Evolutionary conservation across 2,797 vertebrate genomes (phyloP).

Genomic region (Taeniopygia guttata): DNA sequence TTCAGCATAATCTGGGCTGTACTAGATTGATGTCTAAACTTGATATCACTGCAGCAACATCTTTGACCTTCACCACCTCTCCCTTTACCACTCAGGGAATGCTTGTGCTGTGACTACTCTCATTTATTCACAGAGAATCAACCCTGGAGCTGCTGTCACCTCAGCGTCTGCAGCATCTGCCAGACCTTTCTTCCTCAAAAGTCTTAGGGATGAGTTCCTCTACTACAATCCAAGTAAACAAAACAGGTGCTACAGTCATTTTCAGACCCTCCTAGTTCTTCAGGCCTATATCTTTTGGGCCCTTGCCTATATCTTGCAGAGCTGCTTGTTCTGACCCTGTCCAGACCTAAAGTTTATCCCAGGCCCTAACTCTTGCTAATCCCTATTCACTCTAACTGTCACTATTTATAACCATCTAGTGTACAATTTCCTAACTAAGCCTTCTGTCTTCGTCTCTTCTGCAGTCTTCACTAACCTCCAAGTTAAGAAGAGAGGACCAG

Average conservation of each 20-base stretch:
- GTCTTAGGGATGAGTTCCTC: not conserved
- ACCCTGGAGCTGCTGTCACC: not conserved
- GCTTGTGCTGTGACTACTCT: not conserved
- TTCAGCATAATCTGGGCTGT: not conserved
- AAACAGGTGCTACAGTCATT: not conserved
- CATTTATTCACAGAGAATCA: not conserved
- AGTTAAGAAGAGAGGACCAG: not conserved
- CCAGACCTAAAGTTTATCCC: not conserved
- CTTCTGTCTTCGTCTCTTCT: not conserved
- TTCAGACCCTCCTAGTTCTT: not conserved
- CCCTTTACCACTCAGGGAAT: not conserved
- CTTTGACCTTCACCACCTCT: not conserved
- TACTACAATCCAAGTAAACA: not conserved
- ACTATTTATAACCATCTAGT: not conserved
- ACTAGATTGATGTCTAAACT: not conserved
- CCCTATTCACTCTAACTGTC: not conserved
- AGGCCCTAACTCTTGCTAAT: not conserved
- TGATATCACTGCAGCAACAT: not conserved
- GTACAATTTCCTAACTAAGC: not conserved
- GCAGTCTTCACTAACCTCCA: not conserved
- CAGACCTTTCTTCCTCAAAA: not conserved
- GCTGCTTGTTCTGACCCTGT: not conserved
- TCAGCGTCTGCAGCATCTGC: not conserved
- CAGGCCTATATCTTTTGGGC: not conserved
- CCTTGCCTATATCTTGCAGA: not conserved